Percentiles rank a stretch among this genome's conserved stretches.
Evolutionary conservation across 2,888 invertebrate genomes (phyloP).

Genomic region (Caenorhabditis auriculariae): DNA sequence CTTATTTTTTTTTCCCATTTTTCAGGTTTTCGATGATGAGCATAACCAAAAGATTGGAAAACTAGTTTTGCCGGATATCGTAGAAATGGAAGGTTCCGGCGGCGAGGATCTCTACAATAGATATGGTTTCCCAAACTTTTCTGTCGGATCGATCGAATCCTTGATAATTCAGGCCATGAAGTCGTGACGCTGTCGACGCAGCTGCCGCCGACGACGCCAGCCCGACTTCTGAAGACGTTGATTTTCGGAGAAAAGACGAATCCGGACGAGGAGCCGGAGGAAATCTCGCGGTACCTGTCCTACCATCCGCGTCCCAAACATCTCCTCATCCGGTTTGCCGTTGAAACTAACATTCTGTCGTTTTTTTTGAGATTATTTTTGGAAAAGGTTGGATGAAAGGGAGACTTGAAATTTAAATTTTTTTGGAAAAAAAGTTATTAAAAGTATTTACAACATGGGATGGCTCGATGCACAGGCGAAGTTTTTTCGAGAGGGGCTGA

Average conservation of each 20-base stretch:
- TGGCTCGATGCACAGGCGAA: no score
- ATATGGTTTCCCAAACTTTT: constrained; percentile 18
- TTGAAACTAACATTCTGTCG: not conserved
- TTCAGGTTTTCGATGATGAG: constrained; percentile 31
- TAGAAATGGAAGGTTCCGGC: constrained; percentile 37
- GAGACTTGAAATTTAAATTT: not conserved
- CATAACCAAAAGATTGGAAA: constrained; percentile 39
- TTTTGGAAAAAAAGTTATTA: not conserved
- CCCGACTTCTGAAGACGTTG: constrained; percentile 20
- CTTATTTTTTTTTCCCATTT: no score
- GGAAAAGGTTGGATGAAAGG: no score
- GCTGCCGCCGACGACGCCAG: constrained; percentile 15
- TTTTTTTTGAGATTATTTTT: constrained; percentile 1
- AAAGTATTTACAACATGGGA: no score
- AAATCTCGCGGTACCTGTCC: constrained; percentile 1
- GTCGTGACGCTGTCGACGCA: not conserved
- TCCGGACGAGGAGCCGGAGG: constrained; percentile 30
- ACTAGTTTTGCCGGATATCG: constrained; percentile 46
- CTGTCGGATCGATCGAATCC: not conserved
- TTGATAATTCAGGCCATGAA: constrained; percentile 1
- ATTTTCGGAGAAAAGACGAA: constrained; percentile 37
- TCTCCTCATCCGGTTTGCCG: constrained; percentile 42
- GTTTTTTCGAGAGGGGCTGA: no score
- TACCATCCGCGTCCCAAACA: constrained; percentile 31
- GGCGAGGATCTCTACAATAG: constrained; percentile 30